phyloP scores from a whole-genome alignment of 2,113 vertebrate genomes.

The Oceanodroma tethys region DNA sequence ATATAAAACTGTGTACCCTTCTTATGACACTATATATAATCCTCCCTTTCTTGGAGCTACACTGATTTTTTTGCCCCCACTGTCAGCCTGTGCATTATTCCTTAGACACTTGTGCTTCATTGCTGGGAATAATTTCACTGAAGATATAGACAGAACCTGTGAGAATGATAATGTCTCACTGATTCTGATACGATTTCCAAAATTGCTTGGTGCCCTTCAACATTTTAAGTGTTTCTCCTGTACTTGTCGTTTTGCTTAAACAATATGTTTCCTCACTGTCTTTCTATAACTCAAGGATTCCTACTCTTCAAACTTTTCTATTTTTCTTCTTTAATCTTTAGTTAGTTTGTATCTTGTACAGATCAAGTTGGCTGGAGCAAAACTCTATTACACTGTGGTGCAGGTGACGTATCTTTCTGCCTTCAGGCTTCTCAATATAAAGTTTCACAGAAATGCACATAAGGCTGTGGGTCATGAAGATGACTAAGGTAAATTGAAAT shows the following conservation, averaged over 20 bases:
- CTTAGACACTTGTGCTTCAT: background rate
- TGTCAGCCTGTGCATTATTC: background rate
- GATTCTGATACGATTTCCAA: background rate
- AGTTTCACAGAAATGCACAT: background rate
- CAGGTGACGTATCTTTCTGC: background rate
- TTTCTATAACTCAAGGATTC: background rate
- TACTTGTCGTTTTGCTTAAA: background rate
- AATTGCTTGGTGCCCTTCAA: background rate
- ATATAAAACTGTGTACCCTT: background rate
- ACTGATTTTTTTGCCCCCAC: background rate
- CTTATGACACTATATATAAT: background rate
- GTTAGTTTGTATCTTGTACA: background rate
- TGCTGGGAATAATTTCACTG: background rate
- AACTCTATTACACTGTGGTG: background rate
- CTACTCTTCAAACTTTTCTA: background rate
- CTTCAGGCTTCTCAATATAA: background rate
- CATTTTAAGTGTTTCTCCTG: background rate
- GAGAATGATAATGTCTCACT: background rate
- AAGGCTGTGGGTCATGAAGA: background rate
- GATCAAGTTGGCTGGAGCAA: background rate
- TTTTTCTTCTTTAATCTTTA: background rate
- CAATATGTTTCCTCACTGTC: background rate
- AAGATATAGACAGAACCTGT: background rate
- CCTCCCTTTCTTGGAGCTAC: background rate
- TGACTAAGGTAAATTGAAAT: background rate